phyloP scores from a whole-genome alignment of 2,888 invertebrate genomes.

The Pomacea canaliculata region DNA sequence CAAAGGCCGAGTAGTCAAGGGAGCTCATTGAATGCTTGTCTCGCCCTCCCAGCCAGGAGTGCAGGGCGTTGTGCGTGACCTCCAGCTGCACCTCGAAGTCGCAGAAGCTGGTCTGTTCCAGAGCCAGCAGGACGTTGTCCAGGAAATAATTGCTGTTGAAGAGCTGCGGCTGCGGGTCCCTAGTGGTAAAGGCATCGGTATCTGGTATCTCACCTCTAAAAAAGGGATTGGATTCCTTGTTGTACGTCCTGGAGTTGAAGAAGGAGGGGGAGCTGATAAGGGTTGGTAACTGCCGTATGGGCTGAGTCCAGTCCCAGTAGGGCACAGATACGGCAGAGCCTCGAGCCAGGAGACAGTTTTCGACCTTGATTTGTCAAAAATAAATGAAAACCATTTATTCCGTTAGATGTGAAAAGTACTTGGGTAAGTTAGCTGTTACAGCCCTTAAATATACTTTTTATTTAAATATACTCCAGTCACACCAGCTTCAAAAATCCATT shows the following conservation, averaged over 20 bases:
- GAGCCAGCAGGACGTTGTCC: conserved; percentile 33
- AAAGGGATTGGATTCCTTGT: conserved; percentile 34
- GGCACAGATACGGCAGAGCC: conserved; percentile 38
- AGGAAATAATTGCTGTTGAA: conserved; percentile 35
- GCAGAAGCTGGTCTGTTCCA: conserved; percentile 40
- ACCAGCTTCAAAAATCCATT: no score
- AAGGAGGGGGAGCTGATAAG: conserved; percentile 31
- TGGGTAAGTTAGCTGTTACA: no score
- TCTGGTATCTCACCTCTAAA: conserved; percentile 27
- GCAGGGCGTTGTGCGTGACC: conserved; percentile 38
- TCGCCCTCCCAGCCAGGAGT: conserved; percentile 38
- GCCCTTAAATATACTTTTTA: no score
- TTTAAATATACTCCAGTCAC: no score
- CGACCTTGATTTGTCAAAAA: conserved; percentile 29
- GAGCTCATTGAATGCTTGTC: conserved; percentile 31
- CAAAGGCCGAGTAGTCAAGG: conserved; percentile 38
- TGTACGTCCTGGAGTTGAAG: conserved; percentile 30
- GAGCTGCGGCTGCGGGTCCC: conserved; percentile 33
- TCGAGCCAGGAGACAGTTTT: conserved; percentile 36
- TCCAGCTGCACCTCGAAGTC: conserved; percentile 43
- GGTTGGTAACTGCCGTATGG: conserved; percentile 26
- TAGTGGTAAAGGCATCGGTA: conserved; percentile 25
- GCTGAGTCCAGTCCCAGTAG: conserved; percentile 40
- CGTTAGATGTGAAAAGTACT: no score
- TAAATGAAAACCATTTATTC: conserved; percentile 26